Evolutionary conservation across 2,797 vertebrate genomes (phyloP).

Genomic region (Siniperca obscura): DNA sequence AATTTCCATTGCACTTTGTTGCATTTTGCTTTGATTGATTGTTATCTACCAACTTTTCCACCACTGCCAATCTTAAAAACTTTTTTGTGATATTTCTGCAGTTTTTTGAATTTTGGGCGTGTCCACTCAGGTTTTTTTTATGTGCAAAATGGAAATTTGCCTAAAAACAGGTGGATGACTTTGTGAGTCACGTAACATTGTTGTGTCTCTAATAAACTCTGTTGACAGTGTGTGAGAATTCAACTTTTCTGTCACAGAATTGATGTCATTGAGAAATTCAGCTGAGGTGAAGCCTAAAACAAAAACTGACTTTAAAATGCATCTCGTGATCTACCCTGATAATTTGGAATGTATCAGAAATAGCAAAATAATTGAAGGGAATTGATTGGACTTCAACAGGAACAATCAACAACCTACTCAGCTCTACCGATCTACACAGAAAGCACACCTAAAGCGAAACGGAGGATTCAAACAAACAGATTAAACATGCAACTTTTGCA

Average conservation of each 20-base stretch:
- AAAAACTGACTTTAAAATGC: constrained; percentile 20
- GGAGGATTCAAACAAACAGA: constrained; percentile 59
- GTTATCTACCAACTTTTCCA: too few relatives aligned
- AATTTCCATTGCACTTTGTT: too few relatives aligned
- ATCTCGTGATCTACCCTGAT: constrained; percentile 29
- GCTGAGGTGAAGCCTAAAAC: constrained; percentile 11
- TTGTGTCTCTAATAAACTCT: constrained; percentile 16
- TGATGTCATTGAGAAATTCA: neutral
- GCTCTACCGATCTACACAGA: constrained; percentile 67
- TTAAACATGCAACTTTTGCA: constrained; percentile 80
- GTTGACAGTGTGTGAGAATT: neutral
- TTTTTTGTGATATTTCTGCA: too few relatives aligned
- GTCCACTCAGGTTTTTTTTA: neutral
- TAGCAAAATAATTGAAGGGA: constrained; percentile 10
- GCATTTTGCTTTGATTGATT: too few relatives aligned
- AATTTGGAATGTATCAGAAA: constrained; percentile 47
- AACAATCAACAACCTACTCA: constrained; percentile 68
- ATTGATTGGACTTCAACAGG: constrained; percentile 33
- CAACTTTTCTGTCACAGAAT: neutral
- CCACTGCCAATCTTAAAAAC: too few relatives aligned
- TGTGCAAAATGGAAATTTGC: too few relatives aligned
- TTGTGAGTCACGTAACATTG: neutral
- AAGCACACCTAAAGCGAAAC: constrained; percentile 63
- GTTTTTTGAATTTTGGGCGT: neutral
- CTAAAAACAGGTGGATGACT: too few relatives aligned